Conservation (phyloP, 2,888 invertebrate species). For the Sialis fuliginosa region DNA sequence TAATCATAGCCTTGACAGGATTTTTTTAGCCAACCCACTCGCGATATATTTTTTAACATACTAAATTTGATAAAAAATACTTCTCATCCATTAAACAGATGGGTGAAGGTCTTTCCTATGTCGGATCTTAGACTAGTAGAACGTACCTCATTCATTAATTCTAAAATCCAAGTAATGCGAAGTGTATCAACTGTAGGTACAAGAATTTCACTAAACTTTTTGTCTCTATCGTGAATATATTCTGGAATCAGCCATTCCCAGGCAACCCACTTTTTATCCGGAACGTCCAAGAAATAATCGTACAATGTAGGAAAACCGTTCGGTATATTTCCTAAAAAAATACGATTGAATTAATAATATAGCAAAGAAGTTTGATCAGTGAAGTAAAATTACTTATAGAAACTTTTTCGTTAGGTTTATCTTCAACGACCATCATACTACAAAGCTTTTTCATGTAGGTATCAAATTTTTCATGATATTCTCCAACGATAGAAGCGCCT, state of each 20-base stretch:
- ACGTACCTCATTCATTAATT: constrained; percentile 54
- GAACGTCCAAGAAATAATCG: constrained; percentile 62
- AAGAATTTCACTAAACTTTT: constrained; percentile 64
- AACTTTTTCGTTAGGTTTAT: constrained; percentile 42
- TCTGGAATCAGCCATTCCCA: constrained; percentile 67
- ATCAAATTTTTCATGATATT: constrained; percentile 57
- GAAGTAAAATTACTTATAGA: constrained; percentile 28
- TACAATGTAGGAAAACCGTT: constrained; percentile 51
- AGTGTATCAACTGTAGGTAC: constrained; percentile 84
- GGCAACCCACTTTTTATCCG: constrained; percentile 55
- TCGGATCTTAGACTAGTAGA: neutral
- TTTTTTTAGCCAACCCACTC: no score
- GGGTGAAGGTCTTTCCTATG: neutral
- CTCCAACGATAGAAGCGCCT: constrained; percentile 58
- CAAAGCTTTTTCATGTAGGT: constrained; percentile 57
- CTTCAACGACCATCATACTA: constrained; percentile 50
- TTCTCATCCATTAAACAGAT: no score
- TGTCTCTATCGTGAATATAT: constrained; percentile 52
- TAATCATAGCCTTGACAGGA: no score
- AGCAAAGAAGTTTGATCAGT: neutral
- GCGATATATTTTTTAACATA: no score
- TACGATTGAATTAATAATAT: neutral
- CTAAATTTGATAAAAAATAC: no score
- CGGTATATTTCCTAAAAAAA: constrained; percentile 48
- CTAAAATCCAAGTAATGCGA: constrained; percentile 58